Evolutionary conservation across 2,888 invertebrate species (phyloP).

Genomic region (Gibbula magus): DNA sequence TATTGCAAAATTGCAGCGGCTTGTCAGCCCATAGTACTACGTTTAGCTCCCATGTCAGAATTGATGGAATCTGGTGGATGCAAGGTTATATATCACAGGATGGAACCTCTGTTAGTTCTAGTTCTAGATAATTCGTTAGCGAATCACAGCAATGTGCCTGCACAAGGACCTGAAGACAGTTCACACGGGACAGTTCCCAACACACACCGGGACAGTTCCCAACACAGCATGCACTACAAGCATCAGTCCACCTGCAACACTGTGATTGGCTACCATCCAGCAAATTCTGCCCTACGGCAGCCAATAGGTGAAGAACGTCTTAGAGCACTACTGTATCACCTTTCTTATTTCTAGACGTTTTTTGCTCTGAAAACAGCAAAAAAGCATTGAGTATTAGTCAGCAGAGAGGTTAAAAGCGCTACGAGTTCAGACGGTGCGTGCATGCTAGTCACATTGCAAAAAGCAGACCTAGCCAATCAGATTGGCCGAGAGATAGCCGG

Average conservation of each 20-base stretch:
- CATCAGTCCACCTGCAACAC: no score
- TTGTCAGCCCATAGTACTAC: no score
- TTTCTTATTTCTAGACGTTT: conserved; percentile 69
- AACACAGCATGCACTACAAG: no score
- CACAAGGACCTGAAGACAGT: not conserved
- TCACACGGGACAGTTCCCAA: no score
- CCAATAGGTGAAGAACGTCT: not conserved
- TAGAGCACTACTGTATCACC: conserved; percentile 38
- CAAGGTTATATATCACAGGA: no score
- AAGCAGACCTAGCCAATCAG: conserved; percentile 14
- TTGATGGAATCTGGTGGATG: no score
- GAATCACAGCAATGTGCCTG: not conserved
- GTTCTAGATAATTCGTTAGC: no score
- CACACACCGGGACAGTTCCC: no score
- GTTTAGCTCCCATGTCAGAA: no score
- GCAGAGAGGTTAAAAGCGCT: not conserved
- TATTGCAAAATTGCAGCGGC: no score
- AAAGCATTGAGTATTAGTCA: conserved; percentile 27
- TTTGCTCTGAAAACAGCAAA: conserved; percentile 64
- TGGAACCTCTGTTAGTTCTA: no score
- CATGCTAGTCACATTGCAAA: conserved; percentile 8
- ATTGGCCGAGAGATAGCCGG: conserved; percentile 7
- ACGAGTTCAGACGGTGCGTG: not conserved
- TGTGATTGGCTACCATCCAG: not conserved
- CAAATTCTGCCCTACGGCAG: not conserved